These are phyloP conservation scores for Pomatostomus ruficeps DNA, from an alignment of 2,113 vertebrate genomes.

Conservation along the genomic window DNA sequence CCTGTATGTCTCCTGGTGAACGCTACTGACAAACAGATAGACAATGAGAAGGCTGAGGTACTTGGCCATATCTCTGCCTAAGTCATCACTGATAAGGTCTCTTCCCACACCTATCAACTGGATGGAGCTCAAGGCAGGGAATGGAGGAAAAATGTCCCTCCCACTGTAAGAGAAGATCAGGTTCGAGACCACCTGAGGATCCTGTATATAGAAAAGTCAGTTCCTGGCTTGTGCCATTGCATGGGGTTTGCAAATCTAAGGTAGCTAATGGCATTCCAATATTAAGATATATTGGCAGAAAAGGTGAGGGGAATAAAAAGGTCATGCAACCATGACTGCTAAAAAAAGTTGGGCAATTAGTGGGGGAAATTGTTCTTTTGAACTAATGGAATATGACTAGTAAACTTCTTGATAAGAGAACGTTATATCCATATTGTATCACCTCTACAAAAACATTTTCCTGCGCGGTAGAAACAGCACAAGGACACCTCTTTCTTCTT, in stretches of 20 bases:
- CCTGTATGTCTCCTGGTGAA: background rate
- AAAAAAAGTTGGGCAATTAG: background rate
- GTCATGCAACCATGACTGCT: background rate
- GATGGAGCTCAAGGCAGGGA: background rate
- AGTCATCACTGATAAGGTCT: too few relatives aligned
- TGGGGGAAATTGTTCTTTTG: background rate
- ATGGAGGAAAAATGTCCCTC: background rate
- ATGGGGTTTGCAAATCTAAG: background rate
- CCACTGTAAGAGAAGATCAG: background rate
- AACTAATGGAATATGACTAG: background rate
- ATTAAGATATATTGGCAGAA: background rate
- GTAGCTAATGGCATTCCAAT: background rate
- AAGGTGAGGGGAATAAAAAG: background rate
- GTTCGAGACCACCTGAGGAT: background rate
- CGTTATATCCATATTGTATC: too few relatives aligned
- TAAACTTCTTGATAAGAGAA: background rate
- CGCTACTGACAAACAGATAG: background rate
- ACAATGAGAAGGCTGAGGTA: background rate
- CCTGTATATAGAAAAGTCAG: background rate
- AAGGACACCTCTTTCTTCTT: background rate
- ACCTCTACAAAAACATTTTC: background rate
- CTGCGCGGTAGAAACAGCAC: background rate
- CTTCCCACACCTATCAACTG: background rate
- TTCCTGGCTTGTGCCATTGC: background rate
- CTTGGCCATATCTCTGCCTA: background rate